Conservation (phyloP, 2,888 invertebrate species). For the Erebia palarica region DNA sequence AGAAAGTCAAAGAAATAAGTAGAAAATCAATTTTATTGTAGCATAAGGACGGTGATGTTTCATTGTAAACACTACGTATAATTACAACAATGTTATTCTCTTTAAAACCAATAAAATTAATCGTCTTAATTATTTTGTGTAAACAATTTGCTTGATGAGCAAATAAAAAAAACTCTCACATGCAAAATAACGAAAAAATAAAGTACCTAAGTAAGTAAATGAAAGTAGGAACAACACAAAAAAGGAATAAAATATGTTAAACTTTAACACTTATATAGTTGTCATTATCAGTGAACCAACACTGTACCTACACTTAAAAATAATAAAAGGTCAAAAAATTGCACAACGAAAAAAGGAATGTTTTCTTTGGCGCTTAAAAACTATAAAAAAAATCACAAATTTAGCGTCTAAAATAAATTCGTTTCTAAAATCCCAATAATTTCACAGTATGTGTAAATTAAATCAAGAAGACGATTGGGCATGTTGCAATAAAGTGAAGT, state of each 20-base stretch:
- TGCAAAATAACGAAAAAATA: conserved; percentile 55
- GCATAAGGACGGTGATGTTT: conserved; percentile 40
- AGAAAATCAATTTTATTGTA: conserved; percentile 55
- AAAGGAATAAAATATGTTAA: conserved; percentile 44
- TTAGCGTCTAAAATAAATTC: conserved; percentile 61
- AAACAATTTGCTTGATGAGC: conserved; percentile 38
- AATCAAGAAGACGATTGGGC: conserved; percentile 1
- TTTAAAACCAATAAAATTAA: conserved; percentile 47
- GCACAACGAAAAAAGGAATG: conserved; percentile 66
- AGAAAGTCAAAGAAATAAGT: conserved; percentile 35
- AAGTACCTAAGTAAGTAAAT: conserved; percentile 48
- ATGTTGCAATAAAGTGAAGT: neutral
- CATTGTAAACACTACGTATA: conserved; percentile 14
- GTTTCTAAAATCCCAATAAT: conserved; percentile 50
- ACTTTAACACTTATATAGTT: conserved; percentile 56
- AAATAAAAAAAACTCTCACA: conserved; percentile 55
- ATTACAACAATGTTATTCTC: neutral
- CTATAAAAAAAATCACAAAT: conserved; percentile 67
- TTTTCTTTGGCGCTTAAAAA: conserved; percentile 75
- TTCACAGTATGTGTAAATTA: conserved; percentile 15
- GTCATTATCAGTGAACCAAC: conserved; percentile 44
- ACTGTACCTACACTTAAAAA: conserved; percentile 53
- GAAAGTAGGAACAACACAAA: conserved; percentile 46
- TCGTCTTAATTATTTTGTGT: conserved; percentile 51
- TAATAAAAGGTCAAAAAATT: conserved; percentile 61